Conservation (phyloP, 1,140 invertebrate species). For the Hydropsyche tenuis region DNA sequence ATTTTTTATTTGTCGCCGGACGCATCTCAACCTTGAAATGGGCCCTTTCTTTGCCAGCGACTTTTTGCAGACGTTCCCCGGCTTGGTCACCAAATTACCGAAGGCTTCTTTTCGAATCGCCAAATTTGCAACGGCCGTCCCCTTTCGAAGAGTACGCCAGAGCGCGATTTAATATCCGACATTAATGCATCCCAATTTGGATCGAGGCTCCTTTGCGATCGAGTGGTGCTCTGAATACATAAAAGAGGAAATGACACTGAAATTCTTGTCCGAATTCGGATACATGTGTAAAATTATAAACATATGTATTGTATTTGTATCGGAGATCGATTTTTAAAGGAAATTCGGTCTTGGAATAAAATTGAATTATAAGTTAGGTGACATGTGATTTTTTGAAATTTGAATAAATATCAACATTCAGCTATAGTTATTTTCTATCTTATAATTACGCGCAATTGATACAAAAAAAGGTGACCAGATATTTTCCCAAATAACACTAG, state of each 20-base stretch:
- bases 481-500: too few relatives aligned
- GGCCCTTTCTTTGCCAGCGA: slow-evolving; percentile 6
- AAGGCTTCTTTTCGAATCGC: slow-evolving; percentile 19
- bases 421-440: too few relatives aligned
- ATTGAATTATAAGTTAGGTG: too few relatives aligned
- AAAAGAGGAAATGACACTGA: slow-evolving; percentile 1
- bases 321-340: too few relatives aligned
- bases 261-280: background rate
- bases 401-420: too few relatives aligned
- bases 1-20: slow-evolving; percentile 22
- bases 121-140: slow-evolving; percentile 29
- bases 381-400: too few relatives aligned
- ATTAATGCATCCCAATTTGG: slow-evolving; percentile 27
- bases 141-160: background rate
- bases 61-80: background rate
- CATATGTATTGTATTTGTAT: too few relatives aligned
- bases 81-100: slow-evolving; percentile 30
- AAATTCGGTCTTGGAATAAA: too few relatives aligned
- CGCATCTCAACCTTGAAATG: slow-evolving; percentile 10
- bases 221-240: slow-evolving; percentile 5
- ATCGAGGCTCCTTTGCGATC: background rate
- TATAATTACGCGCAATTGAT: too few relatives aligned
- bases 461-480: too few relatives aligned
- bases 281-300: too few relatives aligned
- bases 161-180: slow-evolving; percentile 18